These are phyloP conservation scores for Micromussa lordhowensis DNA, from an alignment of 92 coral and sea anemone species.

Conservation along the genomic window DNA sequence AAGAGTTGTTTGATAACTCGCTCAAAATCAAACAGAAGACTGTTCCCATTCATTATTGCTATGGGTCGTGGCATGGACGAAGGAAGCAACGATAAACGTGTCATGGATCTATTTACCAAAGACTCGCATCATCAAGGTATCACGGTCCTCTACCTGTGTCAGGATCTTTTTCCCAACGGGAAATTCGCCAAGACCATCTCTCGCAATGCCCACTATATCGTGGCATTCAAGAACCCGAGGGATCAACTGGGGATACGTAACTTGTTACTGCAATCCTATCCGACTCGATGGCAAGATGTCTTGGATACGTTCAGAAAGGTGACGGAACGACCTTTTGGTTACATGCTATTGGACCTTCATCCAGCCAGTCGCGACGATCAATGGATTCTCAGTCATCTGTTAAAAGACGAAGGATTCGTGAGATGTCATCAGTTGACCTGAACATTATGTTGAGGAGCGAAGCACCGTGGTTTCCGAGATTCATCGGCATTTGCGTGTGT, in stretches of 20 bases:
- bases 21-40: too few species aligned
- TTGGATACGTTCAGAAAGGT: background rate
- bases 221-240: too few species aligned
- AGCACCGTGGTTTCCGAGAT: too few species aligned
- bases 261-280: slow-evolving; percentile 49
- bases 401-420: background rate
- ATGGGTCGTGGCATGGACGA: too few species aligned
- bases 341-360: too few species aligned
- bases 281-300: slow-evolving; percentile 35
- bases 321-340: too few species aligned
- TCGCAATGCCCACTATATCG: too few species aligned
- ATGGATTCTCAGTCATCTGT: background rate
- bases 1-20: background rate
- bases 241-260: slow-evolving; percentile 45
- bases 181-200: too few species aligned
- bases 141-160: slow-evolving; percentile 34
- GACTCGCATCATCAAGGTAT: slow-evolving; percentile 50
- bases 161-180: too few species aligned
- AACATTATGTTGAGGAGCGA: too few species aligned
- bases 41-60: slow-evolving; percentile 41
- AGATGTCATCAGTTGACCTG: background rate
- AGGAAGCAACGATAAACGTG: slow-evolving; percentile 46
- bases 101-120: slow-evolving; percentile 55
- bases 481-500: too few species aligned
- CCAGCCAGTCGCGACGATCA: too few species aligned